Evolutionary conservation across 2,113 vertebrate species (phyloP).

Genomic region (Eupsittula cactorum): DNA sequence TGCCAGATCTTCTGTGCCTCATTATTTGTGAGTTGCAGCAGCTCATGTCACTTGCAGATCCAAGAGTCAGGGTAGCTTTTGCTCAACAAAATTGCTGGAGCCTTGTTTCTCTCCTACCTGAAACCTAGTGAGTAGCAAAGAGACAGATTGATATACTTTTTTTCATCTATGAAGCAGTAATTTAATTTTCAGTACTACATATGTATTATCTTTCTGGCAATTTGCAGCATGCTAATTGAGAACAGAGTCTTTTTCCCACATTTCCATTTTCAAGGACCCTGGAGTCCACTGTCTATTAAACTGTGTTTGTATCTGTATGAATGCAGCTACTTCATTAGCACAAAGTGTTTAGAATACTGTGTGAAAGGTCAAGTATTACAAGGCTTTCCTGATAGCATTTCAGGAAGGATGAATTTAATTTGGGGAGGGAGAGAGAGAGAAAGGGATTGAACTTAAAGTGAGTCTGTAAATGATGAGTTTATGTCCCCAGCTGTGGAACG

Average conservation of each 20-base stretch:
- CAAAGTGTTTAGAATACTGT: background rate
- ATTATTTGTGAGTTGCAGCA: background rate
- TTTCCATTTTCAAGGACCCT: background rate
- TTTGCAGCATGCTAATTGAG: background rate
- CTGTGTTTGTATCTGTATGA: background rate
- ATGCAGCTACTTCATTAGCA: background rate
- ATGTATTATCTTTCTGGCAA: background rate
- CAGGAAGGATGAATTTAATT: background rate
- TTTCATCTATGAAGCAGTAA: background rate
- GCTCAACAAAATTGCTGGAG: background rate
- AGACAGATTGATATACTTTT: background rate
- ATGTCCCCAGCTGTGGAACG: background rate
- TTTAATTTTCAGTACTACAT: background rate
- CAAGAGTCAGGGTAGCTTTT: background rate
- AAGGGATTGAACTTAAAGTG: background rate
- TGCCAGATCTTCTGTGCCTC: background rate
- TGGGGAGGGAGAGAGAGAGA: background rate
- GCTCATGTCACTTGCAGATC: background rate
- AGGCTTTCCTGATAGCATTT: background rate
- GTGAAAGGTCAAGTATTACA: background rate
- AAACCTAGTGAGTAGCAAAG: background rate
- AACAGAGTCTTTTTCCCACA: background rate
- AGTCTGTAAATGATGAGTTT: background rate
- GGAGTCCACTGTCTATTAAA: background rate
- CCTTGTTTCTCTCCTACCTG: background rate